Conservation (phyloP, 2,797 vertebrate genomes). For the Enteromius fasciolatus region DNA sequence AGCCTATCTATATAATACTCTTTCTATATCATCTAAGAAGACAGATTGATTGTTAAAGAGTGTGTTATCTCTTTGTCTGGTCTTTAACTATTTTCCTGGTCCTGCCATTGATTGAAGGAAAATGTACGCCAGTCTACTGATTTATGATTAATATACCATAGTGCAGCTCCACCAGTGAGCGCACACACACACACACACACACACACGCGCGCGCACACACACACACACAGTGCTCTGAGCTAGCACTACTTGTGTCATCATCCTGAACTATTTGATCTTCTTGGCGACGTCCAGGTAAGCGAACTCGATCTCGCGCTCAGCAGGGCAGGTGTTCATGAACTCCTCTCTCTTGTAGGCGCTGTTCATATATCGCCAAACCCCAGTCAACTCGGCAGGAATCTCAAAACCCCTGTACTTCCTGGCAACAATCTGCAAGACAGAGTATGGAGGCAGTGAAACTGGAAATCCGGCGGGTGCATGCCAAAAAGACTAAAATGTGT, state of each 20-base stretch:
- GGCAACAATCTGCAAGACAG: constrained; percentile 82
- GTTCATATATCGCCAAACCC: constrained; percentile 89
- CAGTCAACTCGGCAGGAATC: constrained; percentile 89
- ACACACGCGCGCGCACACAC: constrained; percentile 6
- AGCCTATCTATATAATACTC: neutral
- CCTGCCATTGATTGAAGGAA: constrained; percentile 59
- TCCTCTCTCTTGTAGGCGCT: constrained; percentile 88
- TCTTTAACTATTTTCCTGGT: constrained; percentile 50
- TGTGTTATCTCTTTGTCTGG: neutral
- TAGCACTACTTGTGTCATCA: neutral
- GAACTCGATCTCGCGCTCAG: constrained; percentile 87
- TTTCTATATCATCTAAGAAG: neutral
- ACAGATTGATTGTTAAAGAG: neutral
- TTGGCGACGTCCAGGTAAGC: constrained; percentile 78
- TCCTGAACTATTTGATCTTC: constrained; percentile 67
- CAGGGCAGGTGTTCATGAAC: constrained; percentile 92
- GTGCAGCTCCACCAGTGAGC: constrained; percentile 65
- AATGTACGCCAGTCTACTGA: constrained; percentile 22
- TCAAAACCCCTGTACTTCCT: constrained; percentile 91
- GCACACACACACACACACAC: constrained; percentile 36
- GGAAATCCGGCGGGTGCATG: no score
- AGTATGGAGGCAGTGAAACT: neutral
- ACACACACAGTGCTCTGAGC: neutral
- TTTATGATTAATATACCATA: constrained; percentile 27
- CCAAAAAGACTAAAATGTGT: neutral